Conservation (phyloP, 2,797 vertebrate species). For the Platalea minor region DNA sequence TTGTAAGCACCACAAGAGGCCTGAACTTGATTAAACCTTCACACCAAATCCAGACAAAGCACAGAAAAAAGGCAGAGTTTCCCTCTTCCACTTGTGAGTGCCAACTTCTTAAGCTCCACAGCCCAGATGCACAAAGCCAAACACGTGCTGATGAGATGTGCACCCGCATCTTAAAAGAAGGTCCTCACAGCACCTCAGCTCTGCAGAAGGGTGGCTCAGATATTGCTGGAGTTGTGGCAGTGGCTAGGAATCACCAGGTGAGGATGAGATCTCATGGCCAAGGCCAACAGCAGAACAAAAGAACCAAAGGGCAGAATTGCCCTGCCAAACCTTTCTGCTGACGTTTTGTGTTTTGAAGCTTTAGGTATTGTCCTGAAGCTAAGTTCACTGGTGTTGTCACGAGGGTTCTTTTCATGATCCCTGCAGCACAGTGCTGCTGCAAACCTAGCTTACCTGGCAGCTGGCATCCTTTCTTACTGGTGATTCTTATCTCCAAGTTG, state of each 20-base stretch:
- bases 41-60: background rate
- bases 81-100: background rate
- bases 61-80: background rate
- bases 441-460: background rate
- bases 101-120: background rate
- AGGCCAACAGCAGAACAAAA: background rate
- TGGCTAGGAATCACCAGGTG: background rate
- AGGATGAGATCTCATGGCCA: background rate
- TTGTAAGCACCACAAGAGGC: background rate
- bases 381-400: background rate
- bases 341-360: background rate
- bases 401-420: background rate
- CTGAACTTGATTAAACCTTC: background rate
- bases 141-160: background rate
- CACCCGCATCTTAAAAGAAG: background rate
- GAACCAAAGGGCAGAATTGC: background rate
- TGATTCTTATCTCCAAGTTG: background rate
- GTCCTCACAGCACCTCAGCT: background rate
- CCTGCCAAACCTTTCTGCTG: background rate
- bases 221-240: background rate
- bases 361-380: background rate
- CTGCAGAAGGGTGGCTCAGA: background rate
- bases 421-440: background rate
- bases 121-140: background rate
- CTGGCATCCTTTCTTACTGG: background rate